These are phyloP conservation scores for Hippoglossus hippoglossus DNA, from an alignment of 2,797 vertebrate species.

Conservation along the genomic window DNA sequence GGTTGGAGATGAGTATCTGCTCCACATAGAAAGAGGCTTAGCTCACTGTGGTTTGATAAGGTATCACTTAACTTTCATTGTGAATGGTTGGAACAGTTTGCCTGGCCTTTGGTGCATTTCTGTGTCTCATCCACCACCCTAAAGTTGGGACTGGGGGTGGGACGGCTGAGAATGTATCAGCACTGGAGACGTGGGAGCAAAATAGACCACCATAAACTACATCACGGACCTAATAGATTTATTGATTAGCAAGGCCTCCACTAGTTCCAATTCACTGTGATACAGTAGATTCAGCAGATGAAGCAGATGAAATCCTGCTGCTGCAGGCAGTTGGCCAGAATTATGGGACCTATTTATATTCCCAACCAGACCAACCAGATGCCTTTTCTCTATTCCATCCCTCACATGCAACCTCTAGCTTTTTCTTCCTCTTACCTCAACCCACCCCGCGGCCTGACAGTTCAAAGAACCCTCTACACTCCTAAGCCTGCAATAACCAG, in stretches of 20 bases:
- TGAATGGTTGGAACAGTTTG: constrained; percentile 13
- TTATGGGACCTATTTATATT: constrained; percentile 71
- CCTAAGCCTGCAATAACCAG: constrained; percentile 53
- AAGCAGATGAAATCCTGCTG: constrained; percentile 50
- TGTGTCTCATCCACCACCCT: constrained; percentile 16
- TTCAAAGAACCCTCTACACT: constrained; percentile 67
- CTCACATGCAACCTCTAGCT: constrained; percentile 36
- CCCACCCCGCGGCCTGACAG: constrained; percentile 25
- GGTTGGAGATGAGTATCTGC: constrained; percentile 49
- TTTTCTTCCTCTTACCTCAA: constrained; percentile 22
- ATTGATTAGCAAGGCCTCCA: constrained; percentile 70
- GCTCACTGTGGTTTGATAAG: constrained; percentile 40
- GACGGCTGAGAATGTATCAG: constrained; percentile 41
- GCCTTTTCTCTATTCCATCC: constrained; percentile 36
- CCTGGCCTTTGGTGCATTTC: constrained; percentile 15
- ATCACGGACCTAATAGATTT: constrained; percentile 72
- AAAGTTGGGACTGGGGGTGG: constrained; percentile 3
- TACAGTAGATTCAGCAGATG: constrained; percentile 57
- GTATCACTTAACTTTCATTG: constrained; percentile 44
- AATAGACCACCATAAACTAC: constrained; percentile 70
- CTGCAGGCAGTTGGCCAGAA: constrained; percentile 41
- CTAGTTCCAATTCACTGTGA: constrained; percentile 56
- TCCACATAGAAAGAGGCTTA: constrained; percentile 13
- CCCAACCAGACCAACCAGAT: constrained; percentile 37
- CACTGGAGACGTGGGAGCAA: constrained; percentile 42